These are phyloP conservation scores for Rhynchomys soricoides DNA, from an alignment of 2,113 vertebrate genomes.

Conservation along the genomic window DNA sequence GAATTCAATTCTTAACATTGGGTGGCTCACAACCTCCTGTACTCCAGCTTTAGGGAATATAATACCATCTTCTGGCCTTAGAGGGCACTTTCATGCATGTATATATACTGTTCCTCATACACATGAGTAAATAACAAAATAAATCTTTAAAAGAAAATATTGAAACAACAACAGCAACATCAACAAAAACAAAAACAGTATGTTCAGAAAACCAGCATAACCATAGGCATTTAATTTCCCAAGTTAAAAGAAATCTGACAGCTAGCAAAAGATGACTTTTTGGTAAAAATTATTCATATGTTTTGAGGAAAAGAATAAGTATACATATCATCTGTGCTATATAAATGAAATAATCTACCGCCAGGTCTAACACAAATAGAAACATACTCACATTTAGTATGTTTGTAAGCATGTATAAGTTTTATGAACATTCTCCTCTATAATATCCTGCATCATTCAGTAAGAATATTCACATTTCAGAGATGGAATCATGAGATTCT, in stretches of 20 bases:
- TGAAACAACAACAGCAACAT: not conserved
- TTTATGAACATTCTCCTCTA: not conserved
- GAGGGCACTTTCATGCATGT: not conserved
- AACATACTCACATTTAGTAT: not conserved
- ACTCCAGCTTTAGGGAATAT: not conserved
- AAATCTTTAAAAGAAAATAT: no score
- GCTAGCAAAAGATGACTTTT: not conserved
- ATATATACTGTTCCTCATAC: not conserved
- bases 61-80: not conserved
- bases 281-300: not conserved
- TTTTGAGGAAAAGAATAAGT: constrained; percentile 39
- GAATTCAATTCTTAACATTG: not conserved
- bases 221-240: constrained; percentile 7
- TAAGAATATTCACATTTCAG: not conserved
- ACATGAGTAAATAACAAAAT: not conserved
- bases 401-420: not conserved
- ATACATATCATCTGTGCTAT: not conserved
- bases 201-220: not conserved
- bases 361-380: not conserved
- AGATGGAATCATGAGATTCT: not conserved
- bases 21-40: no score
- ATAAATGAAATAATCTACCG: constrained; percentile 31
- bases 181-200: not conserved
- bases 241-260: constrained; percentile 16
- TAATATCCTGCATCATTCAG: not conserved